A percentile compares a stretch with the other conserved stretches of the same genome.
Evolutionary conservation across 2,888 invertebrate species (phyloP).

Genomic region (Craniophora ligustri): DNA sequence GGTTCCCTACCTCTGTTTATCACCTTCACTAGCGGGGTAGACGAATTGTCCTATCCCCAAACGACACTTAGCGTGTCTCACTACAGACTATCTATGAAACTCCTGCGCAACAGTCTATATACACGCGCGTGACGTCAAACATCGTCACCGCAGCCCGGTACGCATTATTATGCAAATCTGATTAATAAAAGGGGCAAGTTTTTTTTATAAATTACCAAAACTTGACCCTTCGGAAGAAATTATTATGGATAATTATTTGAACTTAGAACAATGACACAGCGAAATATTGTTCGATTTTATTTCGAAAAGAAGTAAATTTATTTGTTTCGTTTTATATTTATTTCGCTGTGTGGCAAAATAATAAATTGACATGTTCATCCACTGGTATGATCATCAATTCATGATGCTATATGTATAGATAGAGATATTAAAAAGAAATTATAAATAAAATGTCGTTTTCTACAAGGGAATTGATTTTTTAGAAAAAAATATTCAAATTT

Average conservation of each 20-base stretch:
- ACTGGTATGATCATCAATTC: no score
- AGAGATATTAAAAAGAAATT: no score
- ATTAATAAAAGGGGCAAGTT: constrained; percentile 8
- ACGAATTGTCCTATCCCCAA: constrained; percentile 62
- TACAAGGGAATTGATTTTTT: no score
- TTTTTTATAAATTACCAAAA: constrained; percentile 21
- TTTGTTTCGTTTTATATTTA: no score
- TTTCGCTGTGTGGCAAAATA: no score
- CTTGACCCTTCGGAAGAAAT: no score
- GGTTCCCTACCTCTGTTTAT: constrained; percentile 59
- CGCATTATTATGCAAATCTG: constrained; percentile 41
- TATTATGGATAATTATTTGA: background rate
- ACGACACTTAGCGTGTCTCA: constrained; percentile 70
- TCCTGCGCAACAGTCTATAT: constrained; percentile 80
- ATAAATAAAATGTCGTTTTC: no score
- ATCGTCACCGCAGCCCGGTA: constrained; percentile 35
- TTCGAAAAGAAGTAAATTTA: no score
- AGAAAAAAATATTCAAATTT: no score
- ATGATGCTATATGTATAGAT: no score
- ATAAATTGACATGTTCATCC: no score
- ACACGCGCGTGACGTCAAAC: constrained; percentile 76
- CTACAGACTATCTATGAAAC: constrained; percentile 73
- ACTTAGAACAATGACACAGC: background rate
- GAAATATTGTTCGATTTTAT: no score
- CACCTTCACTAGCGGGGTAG: constrained; percentile 45